phyloP scores from a whole-genome alignment of 2,888 invertebrate genomes.

The Cinara cedri region DNA sequence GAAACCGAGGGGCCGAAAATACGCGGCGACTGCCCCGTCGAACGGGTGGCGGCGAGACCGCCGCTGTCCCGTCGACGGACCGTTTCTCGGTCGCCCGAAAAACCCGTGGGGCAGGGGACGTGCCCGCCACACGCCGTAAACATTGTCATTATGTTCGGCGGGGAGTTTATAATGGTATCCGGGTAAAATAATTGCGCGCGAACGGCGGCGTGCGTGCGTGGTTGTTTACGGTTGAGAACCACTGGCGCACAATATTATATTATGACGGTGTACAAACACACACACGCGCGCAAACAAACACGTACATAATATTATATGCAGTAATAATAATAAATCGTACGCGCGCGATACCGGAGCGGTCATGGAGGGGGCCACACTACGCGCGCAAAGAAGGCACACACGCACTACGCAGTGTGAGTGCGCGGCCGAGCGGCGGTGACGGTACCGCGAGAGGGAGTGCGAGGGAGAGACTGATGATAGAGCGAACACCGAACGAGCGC shows the following conservation, averaged over 20 bases:
- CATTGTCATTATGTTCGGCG: too few relatives aligned
- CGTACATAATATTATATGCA: neutral
- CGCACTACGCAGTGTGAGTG: too few relatives aligned
- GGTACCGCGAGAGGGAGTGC: neutral
- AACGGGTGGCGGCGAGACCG: too few relatives aligned
- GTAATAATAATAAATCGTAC: constrained; percentile 48
- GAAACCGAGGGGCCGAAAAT: neutral
- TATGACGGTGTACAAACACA: neutral
- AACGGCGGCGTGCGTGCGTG: too few relatives aligned
- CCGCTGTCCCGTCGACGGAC: too few relatives aligned
- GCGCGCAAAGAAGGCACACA: neutral
- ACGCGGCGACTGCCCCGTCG: too few relatives aligned
- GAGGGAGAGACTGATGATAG: neutral
- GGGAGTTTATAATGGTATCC: constrained; percentile 17
- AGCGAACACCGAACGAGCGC: neutral
- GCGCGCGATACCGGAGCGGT: constrained; percentile 36
- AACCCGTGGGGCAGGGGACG: neutral
- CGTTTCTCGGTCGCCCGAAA: too few relatives aligned
- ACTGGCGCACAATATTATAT: constrained; percentile 42
- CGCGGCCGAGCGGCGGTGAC: neutral
- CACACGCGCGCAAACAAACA: neutral
- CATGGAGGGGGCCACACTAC: constrained; percentile 28
- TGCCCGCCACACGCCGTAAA: too few relatives aligned
- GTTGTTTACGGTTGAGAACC: constrained; percentile 34
- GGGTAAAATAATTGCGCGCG: neutral